These are phyloP conservation scores for Cyphomyrmex costatus DNA, from an alignment of 1,140 invertebrate genomes.

Conservation along the genomic window DNA sequence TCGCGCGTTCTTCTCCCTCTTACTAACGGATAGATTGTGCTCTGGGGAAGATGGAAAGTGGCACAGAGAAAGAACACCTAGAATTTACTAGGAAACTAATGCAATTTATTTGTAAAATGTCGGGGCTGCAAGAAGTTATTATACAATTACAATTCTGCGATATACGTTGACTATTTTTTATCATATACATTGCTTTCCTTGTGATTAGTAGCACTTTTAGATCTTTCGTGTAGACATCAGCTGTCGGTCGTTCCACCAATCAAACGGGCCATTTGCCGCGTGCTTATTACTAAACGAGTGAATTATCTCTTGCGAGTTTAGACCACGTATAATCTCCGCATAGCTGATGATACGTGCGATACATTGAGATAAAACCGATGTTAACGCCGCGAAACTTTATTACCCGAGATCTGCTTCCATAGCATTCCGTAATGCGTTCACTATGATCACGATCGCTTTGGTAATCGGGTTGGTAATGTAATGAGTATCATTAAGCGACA, in stretches of 20 bases:
- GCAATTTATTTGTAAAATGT: neutral
- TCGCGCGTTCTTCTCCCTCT: neutral
- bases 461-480: conserved; percentile 68
- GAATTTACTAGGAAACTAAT: neutral
- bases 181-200: neutral
- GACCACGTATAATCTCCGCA: conserved; percentile 32
- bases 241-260: conserved; percentile 3
- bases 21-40: conserved; percentile 12
- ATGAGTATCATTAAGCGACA: conserved; percentile 76
- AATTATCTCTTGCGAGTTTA: conserved; percentile 49
- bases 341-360: conserved; percentile 46
- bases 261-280: conserved; percentile 21
- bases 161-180: neutral
- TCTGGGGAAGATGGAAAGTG: neutral
- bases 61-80: neutral
- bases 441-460: conserved; percentile 53
- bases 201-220: conserved; percentile 39
- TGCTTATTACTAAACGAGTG: conserved; percentile 34
- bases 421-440: conserved; percentile 22
- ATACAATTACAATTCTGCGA: neutral
- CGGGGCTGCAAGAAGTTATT: neutral
- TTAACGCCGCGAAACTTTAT: conserved; percentile 56
- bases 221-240: neutral
- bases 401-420: conserved; percentile 36
- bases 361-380: conserved; percentile 51